Conservation (phyloP, 2,113 vertebrate species). For the Romanogobio albipinnatus region DNA sequence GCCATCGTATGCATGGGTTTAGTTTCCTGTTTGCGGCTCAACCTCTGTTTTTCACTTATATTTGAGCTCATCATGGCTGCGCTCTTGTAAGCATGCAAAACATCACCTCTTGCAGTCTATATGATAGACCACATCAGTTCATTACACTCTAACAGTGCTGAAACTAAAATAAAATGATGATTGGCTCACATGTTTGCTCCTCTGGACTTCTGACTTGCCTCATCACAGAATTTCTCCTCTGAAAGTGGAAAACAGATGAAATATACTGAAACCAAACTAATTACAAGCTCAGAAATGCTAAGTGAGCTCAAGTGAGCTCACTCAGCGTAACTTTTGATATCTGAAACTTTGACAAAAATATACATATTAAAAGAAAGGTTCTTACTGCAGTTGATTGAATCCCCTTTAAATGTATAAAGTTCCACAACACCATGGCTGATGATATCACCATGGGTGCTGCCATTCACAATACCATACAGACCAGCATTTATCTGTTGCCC, state of each 20-base stretch:
- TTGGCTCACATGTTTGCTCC: constrained; percentile 62
- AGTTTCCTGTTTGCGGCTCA: constrained; percentile 17
- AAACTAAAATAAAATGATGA: constrained; percentile 10
- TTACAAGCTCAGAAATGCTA: not conserved
- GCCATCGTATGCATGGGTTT: not conserved
- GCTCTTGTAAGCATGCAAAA: not conserved
- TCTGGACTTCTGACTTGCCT: not conserved
- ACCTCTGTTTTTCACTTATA: not conserved
- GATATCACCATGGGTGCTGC: fast-evolving
- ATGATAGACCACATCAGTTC: constrained; percentile 1
- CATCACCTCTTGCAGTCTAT: not conserved
- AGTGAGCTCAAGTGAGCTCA: not conserved
- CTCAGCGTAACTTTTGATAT: not conserved
- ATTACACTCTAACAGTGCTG: not conserved
- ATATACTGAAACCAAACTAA: not conserved
- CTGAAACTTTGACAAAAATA: not conserved
- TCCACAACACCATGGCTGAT: fast-evolving
- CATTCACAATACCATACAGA: constrained; percentile 52
- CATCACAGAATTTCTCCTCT: constrained; percentile 63
- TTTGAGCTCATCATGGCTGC: not conserved
- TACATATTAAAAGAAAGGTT: not conserved
- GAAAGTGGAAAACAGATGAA: constrained; percentile 28
- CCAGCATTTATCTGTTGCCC: fast-evolving
- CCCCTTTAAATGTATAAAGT: constrained; percentile 40
- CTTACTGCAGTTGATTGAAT: constrained; percentile 63